Base-by-base conservation (phyloP, 2,888 invertebrate species). In the Slavum lentiscoides region DNA sequence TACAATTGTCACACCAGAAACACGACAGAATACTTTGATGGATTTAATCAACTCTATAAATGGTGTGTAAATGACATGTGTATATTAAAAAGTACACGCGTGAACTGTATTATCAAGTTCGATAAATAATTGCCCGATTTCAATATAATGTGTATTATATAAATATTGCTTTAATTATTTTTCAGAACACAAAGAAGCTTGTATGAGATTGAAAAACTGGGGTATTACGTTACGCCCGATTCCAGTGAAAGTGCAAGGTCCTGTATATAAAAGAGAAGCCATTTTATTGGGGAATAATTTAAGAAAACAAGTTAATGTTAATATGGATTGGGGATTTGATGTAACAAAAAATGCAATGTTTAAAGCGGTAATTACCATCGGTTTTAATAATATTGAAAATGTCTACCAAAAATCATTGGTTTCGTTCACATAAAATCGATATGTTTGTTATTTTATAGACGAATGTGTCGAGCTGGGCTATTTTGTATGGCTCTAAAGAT, bases 1-100 rank as follows among this genome's bases (percentile, higher is more conserved):
- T 85, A 97, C 96, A 0, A 89, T 94, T 82, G 90, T 97, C 15
- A 90, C 91, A 0, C 98, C 98, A 0, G 91, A 91, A 82, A 92
- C 93, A 85, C 89, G 97, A 1, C 88, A 92, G 70, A 85, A 89
- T 1, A 91, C 93, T 0, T 89, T 96, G 83, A 88, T 90, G 82
- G 66, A 59, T 37, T 73, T 74, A 61, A 21, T 74, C 21, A 23
- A 70, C 21, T 43, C 68, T 61, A 37, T 72, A 59, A 73, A 68
- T 62, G 61, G 81, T 82, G 64, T 23, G 17, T 9, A 9, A 15
- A n/a, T 19, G 1, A 58, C 2, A 13, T 68, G 66, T 43, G 43
- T 43, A 43, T 43, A 39, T 30, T 30, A 9, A 9, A 43, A 13
- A 11, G 15, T 1, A 58, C 17, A n/a, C 19, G 3, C 17, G 21